Base-by-base conservation (phyloP, 2,113 vertebrate species). In the Aldabrachelys gigantea region DNA sequence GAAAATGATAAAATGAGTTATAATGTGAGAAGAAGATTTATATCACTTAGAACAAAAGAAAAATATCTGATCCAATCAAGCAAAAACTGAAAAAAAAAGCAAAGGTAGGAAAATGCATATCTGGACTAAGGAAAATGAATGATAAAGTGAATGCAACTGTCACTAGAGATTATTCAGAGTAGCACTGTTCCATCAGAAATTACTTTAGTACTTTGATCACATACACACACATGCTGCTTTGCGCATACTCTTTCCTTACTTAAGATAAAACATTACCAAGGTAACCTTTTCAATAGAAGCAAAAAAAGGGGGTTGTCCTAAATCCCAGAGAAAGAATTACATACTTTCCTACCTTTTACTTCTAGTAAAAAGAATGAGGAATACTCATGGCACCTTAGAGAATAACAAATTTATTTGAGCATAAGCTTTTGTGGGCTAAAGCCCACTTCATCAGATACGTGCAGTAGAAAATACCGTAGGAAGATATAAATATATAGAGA, bases 1-100 rank as follows among this genome's bases (percentile, higher is more conserved):
- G 91, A 92, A 93, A 93, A 92, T 85, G 82, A 96, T 89, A 27
- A 91, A 96, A 90, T 82, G 65, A 95, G 25, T 76, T 95, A 87
- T 90, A 82, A 1, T 62, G 75, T 96, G 82, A 94, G 62, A 93
- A 95, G 78, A 91, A 62, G 35, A 54, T 81, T 87, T 50, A 17
- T 82, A 96, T 86, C 10, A 35, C 57, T 41, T 89, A 81, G 1
- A 88, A 76, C 4, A 80, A n/a, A 21, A 85, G 52, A 38, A 90
- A 80, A 91, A 93, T 59, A 31, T 52, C 85, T 94, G 50, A 50
- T 54, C 82, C 24, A 83, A 76, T 93, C 17, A 31, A 31, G 25
- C 8, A 88, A 97, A 95, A 59, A 47, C 57, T 57, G 31, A 54
- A 47, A n/a, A 81, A 85, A 80, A 84, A 90, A 92, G 35, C 8